A percentile compares a stretch with the other conserved stretches of the same genome.
phyloP scores from a whole-genome alignment of 2,113 vertebrate genomes.

The Pachyramphus minor region DNA sequence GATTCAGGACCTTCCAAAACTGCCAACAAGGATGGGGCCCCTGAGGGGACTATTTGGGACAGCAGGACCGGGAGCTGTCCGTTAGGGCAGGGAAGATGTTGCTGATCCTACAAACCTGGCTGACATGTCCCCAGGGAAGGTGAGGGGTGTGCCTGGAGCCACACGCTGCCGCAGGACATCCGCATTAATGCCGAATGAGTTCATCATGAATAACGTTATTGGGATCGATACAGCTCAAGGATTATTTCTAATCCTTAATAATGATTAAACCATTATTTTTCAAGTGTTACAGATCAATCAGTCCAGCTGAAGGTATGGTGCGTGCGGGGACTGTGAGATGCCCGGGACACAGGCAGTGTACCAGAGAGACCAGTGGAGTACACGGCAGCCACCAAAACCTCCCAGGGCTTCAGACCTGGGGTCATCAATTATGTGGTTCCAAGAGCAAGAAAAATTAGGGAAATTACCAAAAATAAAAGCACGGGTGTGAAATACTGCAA shows the following conservation, averaged over 20 bases:
- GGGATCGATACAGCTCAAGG: slow-evolving; percentile 58
- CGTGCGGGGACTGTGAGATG: slow-evolving; percentile 55
- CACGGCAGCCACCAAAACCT: not conserved
- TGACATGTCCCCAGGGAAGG: not conserved
- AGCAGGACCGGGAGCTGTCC: not conserved
- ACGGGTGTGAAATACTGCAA: not conserved
- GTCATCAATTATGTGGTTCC: not conserved
- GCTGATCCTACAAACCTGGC: not conserved
- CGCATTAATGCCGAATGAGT: slow-evolving; percentile 51
- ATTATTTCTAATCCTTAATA: slow-evolving; percentile 78
- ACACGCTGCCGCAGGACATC: not conserved
- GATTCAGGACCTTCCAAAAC: not conserved
- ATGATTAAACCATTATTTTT: slow-evolving; percentile 76
- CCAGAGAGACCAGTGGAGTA: not conserved
- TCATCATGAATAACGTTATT: slow-evolving; percentile 66
- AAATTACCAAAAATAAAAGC: not conserved
- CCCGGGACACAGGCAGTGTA: not conserved
- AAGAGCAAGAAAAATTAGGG: not conserved
- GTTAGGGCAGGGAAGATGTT: not conserved
- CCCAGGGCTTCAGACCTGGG: not conserved
- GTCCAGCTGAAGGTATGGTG: slow-evolving; percentile 50
- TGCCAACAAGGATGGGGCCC: rapidly evolving
- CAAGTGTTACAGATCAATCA: slow-evolving; percentile 74
- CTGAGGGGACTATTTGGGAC: not conserved
- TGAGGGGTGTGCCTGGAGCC: rapidly evolving